Evolutionary conservation across 2,113 vertebrate species (phyloP).

Genomic region (Chunga burmeisteri): DNA sequence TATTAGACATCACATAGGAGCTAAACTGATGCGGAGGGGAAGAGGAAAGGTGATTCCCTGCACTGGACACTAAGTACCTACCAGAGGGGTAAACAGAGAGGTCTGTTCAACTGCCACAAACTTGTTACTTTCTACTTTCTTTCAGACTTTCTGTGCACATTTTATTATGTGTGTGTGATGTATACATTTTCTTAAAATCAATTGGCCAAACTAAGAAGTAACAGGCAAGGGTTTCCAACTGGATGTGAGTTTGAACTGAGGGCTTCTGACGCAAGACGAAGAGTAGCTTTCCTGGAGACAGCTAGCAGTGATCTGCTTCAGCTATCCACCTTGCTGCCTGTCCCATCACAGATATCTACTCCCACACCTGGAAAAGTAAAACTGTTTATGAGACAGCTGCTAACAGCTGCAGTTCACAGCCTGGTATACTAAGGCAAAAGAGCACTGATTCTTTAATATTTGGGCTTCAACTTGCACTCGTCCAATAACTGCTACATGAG

Average conservation of each 20-base stretch:
- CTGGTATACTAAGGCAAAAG: not conserved
- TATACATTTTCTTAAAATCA: not conserved
- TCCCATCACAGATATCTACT: not conserved
- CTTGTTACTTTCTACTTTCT: not conserved
- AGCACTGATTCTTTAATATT: not conserved
- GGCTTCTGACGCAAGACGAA: not conserved
- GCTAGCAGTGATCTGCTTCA: not conserved
- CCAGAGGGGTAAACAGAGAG: not conserved
- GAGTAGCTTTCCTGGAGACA: not conserved
- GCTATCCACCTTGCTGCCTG: not conserved
- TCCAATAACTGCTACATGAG: not conserved
- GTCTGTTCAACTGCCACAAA: not conserved
- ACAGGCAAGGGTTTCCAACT: not conserved
- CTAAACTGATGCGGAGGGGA: not conserved
- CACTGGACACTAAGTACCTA: not conserved
- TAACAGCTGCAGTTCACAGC: not conserved
- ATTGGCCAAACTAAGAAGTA: not conserved
- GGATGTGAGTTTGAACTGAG: not conserved
- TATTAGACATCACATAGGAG: not conserved
- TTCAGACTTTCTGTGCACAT: not conserved
- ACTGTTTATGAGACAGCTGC: not conserved
- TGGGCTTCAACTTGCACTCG: not conserved
- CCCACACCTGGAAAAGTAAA: not conserved
- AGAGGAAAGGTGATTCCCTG: not conserved
- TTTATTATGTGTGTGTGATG: fast-evolving